Base-by-base conservation (phyloP, 2,888 invertebrate genomes). In the Brenthis hecate region DNA sequence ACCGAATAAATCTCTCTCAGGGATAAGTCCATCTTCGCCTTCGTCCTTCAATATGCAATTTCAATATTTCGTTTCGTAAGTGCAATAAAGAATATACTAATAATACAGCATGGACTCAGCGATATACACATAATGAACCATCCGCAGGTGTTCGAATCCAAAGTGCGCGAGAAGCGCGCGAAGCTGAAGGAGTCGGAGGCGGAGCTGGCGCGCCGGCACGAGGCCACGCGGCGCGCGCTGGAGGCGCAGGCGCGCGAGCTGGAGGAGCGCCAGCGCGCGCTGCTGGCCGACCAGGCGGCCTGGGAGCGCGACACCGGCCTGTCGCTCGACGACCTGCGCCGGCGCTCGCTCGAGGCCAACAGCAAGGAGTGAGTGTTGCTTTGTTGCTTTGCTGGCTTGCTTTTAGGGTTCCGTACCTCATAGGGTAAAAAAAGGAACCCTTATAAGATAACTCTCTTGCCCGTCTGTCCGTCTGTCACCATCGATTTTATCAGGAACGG, bases 101-200 rank as follows among this genome's bases (percentile, higher is more conserved):
- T 19, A 1, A 19, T 19, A 19, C 19, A 19, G 36, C 11, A 43
- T 8, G 36, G 36, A 43, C 36, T 11, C 0, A 43, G 8, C 11
- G 36, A 43, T 43, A 43, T 11, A 43, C 11, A 61, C 3, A 57
- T n/a, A 43, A 43, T 1, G 8, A 3, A 43, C 2, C 11, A 11
- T 28, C 62, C 63, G 0, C 79, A 92, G 92, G 99, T 99, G 75
- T 99, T 99, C 89, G 98, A 99, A 87, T 97, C 98, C 96, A 99
- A 99, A 93, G 99, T 97, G 36, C 95, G 96, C 81, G 99, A 99
- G 89, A 99, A 99, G 93, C 97, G 97, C 84, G 97, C 98, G 81
- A 99, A 99, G 88, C 94, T 99, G 78, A 98, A 98, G 91, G 99
- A 99, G 87, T 98, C 98, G 0, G 99, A 99, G 87, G 94, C 96